These are phyloP conservation scores for Trimorus sp. DNA, from an alignment of 2,888 invertebrate genomes.

Conservation along the genomic window DNA sequence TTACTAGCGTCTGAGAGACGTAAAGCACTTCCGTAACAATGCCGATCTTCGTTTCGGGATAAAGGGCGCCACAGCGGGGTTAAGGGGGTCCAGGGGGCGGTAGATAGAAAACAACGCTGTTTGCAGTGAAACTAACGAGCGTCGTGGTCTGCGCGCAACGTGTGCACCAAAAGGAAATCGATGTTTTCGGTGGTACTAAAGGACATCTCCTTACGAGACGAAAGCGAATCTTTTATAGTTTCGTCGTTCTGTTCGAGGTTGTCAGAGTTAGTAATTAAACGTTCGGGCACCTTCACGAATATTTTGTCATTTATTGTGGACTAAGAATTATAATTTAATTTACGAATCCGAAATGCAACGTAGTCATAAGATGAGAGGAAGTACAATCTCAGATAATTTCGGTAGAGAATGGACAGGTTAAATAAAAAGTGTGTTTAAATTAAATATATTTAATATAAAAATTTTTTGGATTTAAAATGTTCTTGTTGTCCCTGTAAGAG, in stretches of 20 bases:
- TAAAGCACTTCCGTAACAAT: conserved; percentile 78
- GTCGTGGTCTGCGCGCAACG: conserved; percentile 60
- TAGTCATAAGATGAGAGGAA: too few species aligned
- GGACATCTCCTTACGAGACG: conserved; percentile 7
- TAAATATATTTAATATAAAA: too few species aligned
- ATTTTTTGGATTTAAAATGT: too few species aligned
- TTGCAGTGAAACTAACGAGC: conserved; percentile 76
- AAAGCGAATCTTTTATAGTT: conserved; percentile 15
- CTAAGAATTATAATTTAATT: too few species aligned
- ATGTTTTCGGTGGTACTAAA: conserved; percentile 66
- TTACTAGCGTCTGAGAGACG: conserved; percentile 69
- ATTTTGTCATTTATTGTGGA: not conserved
- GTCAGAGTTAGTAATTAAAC: conserved; percentile 11
- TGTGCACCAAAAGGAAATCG: conserved; percentile 69
- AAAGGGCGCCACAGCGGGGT: conserved; percentile 70
- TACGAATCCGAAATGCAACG: too few species aligned
- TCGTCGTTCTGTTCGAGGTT: conserved; percentile 3
- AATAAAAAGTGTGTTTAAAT: too few species aligned
- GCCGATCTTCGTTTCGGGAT: conserved; percentile 76
- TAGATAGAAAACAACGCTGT: conserved; percentile 68
- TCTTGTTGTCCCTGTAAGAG: too few species aligned
- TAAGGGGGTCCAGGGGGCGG: conserved; percentile 39
- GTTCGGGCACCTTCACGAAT: too few species aligned
- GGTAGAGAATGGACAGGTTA: too few species aligned
- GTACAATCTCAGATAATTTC: too few species aligned